Evolutionary conservation across 1,140 invertebrate genomes (phyloP).

Genomic region (Drosophila truncata): DNA sequence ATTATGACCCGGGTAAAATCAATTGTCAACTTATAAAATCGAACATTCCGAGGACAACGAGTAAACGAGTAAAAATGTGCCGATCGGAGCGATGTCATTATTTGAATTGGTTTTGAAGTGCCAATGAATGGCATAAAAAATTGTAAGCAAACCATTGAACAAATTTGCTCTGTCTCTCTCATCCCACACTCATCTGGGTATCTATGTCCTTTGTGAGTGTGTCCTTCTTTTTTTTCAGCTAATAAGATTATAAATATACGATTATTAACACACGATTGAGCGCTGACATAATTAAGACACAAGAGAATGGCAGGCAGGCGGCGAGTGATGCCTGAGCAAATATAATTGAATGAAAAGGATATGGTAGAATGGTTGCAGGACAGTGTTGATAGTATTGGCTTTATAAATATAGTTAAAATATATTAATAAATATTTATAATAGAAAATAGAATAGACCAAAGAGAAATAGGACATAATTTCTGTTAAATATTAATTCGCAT

Average conservation of each 20-base stretch:
- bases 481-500: not conserved
- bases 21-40: conserved; percentile 54
- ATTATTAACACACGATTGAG: conserved; percentile 83
- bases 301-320: conserved; percentile 39
- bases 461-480: not conserved
- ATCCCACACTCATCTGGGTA: conserved; percentile 1
- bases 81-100: conserved; percentile 30
- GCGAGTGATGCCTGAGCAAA: conserved; percentile 53
- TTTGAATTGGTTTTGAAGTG: conserved; percentile 74
- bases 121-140: conserved; percentile 76
- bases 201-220: conserved; percentile 55
- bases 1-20: conserved; percentile 61
- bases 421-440: not conserved
- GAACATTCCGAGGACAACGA: conserved; percentile 3
- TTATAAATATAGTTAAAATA: too few relatives aligned
- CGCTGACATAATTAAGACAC: conserved; percentile 81
- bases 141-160: conserved; percentile 76
- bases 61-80: conserved; percentile 31
- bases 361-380: not conserved
- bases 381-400: not conserved
- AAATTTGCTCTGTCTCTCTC: conserved; percentile 54
- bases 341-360: conserved; percentile 17
- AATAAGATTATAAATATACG: conserved; percentile 83
- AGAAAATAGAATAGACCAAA: not conserved
- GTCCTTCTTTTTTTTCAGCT: conserved; percentile 39